These are phyloP conservation scores for Pseudorasbora parva DNA, from an alignment of 2,113 vertebrate genomes.

Conservation along the genomic window DNA sequence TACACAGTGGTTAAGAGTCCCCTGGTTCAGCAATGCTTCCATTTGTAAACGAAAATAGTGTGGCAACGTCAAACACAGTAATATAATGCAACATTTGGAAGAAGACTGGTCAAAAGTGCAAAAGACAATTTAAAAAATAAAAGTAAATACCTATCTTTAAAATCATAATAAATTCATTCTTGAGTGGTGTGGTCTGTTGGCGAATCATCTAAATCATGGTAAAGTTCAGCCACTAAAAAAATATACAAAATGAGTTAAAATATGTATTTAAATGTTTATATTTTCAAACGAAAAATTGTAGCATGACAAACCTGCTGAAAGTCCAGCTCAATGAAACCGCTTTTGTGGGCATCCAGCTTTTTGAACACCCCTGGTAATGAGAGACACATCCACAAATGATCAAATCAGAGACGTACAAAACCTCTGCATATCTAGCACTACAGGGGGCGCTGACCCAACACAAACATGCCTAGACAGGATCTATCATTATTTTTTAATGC, in stretches of 20 bases:
- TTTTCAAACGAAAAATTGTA: no score
- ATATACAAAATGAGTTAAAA: neutral
- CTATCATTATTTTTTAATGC: no score
- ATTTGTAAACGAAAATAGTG: neutral
- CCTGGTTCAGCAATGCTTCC: neutral
- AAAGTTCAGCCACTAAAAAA: constrained; percentile 61
- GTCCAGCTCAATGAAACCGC: constrained; percentile 65
- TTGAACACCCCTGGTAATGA: constrained; percentile 65
- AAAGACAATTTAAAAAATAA: neutral
- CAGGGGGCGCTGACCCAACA: neutral
- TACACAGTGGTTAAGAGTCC: constrained; percentile 24
- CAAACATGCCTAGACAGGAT: neutral
- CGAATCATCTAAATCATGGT: constrained; percentile 58
- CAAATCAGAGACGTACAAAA: no score
- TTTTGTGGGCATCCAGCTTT: constrained; percentile 62
- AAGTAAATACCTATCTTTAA: neutral
- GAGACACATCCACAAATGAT: neutral
- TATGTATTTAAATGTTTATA: neutral
- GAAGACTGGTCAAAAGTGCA: constrained; percentile 1
- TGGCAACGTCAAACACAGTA: neutral
- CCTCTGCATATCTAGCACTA: neutral
- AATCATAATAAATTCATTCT: neutral
- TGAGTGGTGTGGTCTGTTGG: constrained; percentile 25
- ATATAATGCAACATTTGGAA: neutral
- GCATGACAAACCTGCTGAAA: constrained; percentile 55